Conservation (phyloP, 2,888 invertebrate species). For the Bhutanitis thaidina region DNA sequence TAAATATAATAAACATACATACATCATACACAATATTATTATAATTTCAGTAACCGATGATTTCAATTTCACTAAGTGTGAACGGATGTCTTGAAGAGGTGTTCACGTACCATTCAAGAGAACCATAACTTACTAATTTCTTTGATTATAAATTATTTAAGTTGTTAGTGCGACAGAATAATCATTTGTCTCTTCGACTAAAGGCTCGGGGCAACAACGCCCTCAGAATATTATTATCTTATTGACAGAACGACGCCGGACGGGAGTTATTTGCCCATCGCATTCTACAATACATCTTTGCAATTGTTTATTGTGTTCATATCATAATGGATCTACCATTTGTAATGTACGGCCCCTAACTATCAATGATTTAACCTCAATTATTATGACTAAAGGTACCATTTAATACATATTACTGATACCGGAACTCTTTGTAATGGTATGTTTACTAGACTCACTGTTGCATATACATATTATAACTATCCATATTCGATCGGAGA, state of each 20-base stretch:
- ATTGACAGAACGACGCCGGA: slow-evolving; percentile 36
- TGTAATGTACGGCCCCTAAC: slow-evolving; percentile 15
- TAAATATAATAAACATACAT: no score
- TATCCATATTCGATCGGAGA: no score
- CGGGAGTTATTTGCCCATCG: slow-evolving; percentile 37
- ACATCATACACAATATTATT: no score
- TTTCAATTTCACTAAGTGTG: no score
- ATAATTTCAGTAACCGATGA: no score
- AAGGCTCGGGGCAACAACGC: slow-evolving; percentile 24
- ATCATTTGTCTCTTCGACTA: slow-evolving; percentile 25
- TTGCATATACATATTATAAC: no score
- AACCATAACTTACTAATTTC: no score
- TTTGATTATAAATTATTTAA: no score
- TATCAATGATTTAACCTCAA: slow-evolving; percentile 18
- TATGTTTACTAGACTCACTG: neutral
- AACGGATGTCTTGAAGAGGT: no score
- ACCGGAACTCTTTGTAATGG: slow-evolving; percentile 6
- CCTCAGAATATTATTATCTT: slow-evolving; percentile 38
- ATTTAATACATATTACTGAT: neutral
- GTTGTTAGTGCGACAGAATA: no score
- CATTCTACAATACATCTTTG: slow-evolving; percentile 25
- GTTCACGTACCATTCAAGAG: no score
- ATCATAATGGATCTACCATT: slow-evolving; percentile 28
- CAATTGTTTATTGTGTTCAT: slow-evolving; percentile 31
- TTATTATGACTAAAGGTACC: no score